A percentile compares a stretch with the other conserved stretches of the same genome.
Conservation (phyloP, 2,888 invertebrate genomes). For the Griposia aprilina region DNA sequence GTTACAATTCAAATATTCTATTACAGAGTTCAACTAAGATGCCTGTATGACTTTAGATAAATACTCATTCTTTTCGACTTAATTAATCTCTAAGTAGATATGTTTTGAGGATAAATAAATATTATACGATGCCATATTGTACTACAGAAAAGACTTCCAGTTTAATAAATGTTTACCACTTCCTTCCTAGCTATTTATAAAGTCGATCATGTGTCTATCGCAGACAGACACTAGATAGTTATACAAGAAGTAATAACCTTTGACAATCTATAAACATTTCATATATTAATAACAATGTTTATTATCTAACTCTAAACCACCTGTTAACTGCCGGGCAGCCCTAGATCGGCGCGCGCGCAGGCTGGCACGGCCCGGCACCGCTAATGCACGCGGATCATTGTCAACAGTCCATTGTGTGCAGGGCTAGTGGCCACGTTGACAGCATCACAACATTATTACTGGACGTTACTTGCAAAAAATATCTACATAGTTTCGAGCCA, state of each 20-base stretch:
- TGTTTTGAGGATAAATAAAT: background rate
- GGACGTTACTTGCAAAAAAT: background rate
- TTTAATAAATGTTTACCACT: background rate
- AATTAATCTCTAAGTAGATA: background rate
- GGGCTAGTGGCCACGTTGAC: slow-evolving; percentile 42
- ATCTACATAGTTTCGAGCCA: background rate
- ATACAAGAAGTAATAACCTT: background rate
- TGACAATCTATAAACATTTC: background rate
- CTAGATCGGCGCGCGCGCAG: slow-evolving; percentile 71
- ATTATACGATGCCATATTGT: background rate
- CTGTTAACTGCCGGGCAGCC: slow-evolving; percentile 45
- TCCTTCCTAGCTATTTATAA: background rate
- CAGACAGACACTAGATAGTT: background rate
- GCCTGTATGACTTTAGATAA: background rate
- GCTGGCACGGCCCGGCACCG: slow-evolving; percentile 70
- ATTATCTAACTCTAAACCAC: background rate
- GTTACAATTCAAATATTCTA: background rate
- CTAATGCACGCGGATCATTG: slow-evolving; percentile 68
- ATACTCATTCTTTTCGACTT: background rate
- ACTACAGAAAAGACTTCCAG: background rate
- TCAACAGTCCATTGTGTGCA: slow-evolving; percentile 61
- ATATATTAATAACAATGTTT: background rate
- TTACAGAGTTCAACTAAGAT: background rate
- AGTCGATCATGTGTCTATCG: background rate
- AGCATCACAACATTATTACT: slow-evolving; percentile 47